A percentile compares a stretch with the other conserved stretches of the same genome.
These are phyloP conservation scores for Ciconia boyciana DNA, from an alignment of 2,113 vertebrate species.

Conservation along the genomic window DNA sequence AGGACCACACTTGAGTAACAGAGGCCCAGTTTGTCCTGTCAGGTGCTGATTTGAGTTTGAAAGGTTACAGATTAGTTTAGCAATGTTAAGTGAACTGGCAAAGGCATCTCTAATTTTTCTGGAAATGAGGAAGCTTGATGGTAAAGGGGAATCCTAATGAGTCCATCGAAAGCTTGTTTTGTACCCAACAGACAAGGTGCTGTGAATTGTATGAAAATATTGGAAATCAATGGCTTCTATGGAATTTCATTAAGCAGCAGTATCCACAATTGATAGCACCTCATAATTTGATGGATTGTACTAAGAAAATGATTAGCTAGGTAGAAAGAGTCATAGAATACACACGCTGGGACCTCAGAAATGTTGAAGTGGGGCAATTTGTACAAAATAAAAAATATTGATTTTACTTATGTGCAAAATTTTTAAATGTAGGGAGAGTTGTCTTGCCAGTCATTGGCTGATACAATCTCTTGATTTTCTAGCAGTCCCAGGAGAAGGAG, in stretches of 20 bases:
- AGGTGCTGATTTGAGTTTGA: constrained; percentile 74
- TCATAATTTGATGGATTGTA: constrained; percentile 99
- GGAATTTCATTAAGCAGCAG: constrained; percentile 99
- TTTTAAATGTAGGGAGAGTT: constrained; percentile 79
- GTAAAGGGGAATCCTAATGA: constrained; percentile 96
- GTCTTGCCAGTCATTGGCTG: constrained; percentile 76
- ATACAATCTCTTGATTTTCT: constrained; percentile 81
- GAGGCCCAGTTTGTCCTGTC: constrained; percentile 71
- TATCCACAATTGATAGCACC: constrained; percentile 97
- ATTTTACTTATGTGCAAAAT: constrained; percentile 89
- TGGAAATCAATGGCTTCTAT: constrained; percentile 98
- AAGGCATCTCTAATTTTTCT: constrained; percentile 91
- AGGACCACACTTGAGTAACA: constrained; percentile 64
- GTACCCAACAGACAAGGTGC: constrained; percentile 91
- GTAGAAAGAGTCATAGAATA: constrained; percentile 83
- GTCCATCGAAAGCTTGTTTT: constrained; percentile 94
- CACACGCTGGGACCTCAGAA: constrained; percentile 79
- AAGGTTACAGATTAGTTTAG: constrained; percentile 83
- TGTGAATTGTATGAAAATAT: constrained; percentile 98
- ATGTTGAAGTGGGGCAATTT: constrained; percentile 92
- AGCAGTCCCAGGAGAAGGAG: constrained; percentile 84
- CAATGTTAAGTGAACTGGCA: constrained; percentile 88
- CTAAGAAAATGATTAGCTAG: constrained; percentile 98
- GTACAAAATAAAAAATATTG: constrained; percentile 91
- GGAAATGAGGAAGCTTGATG: constrained; percentile 90